phyloP scores from a whole-genome alignment of 2,113 vertebrate species.

The Rhodinocichla rosea region DNA sequence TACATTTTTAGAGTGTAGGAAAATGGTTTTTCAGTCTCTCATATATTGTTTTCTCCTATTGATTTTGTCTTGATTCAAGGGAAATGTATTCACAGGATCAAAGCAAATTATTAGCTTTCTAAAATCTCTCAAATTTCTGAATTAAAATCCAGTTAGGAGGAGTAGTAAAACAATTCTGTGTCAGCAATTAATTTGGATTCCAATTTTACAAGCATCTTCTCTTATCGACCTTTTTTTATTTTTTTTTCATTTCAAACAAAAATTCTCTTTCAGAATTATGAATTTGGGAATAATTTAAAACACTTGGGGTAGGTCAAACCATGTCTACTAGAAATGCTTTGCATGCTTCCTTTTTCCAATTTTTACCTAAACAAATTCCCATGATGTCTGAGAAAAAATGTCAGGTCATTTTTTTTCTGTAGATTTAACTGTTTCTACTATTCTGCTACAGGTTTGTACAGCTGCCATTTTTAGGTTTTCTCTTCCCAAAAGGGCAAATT shows the following conservation, averaged over 20 bases:
- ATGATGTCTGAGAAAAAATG: not conserved
- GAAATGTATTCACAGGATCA: constrained; percentile 5
- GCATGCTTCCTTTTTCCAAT: not conserved
- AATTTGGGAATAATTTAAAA: not conserved
- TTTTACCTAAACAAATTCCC: not conserved
- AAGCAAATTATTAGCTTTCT: not conserved
- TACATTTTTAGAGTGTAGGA: not conserved
- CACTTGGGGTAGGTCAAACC: not conserved
- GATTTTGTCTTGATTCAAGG: constrained; percentile 36
- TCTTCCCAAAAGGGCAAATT: not conserved
- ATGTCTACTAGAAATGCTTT: not conserved
- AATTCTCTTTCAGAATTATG: not conserved
- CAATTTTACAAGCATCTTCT: not conserved
- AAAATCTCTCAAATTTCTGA: constrained; percentile 11
- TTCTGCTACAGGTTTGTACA: not conserved
- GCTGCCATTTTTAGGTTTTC: not conserved
- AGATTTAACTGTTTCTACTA: not conserved
- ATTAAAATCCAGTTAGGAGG: not conserved
- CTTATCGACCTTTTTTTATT: not conserved
- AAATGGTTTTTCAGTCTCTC: not conserved
- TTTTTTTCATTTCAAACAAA: not conserved
- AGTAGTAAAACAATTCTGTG: not conserved
- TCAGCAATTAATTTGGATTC: not conserved
- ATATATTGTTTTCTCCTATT: not conserved
- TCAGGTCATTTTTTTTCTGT: not conserved